Evolutionary conservation across 2,888 invertebrate species (phyloP).

Genomic region (Copidosoma aretas): DNA sequence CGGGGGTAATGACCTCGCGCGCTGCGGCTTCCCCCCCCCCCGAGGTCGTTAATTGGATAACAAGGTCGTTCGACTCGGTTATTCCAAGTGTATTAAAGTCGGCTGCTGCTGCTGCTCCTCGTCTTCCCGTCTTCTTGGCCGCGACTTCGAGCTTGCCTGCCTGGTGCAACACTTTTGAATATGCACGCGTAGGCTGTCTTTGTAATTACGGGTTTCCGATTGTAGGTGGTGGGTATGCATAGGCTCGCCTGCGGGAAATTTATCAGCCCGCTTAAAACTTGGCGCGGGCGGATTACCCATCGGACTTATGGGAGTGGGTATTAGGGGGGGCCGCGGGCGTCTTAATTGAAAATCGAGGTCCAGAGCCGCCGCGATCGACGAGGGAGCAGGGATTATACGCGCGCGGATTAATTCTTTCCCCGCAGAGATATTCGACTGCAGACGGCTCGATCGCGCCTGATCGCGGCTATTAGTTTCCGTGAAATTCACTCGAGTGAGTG

Average conservation of each 20-base stretch:
- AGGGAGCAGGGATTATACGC: not conserved
- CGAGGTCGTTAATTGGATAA: conserved; percentile 47
- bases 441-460: not conserved
- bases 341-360: conserved; percentile 32
- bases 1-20: conserved; percentile 36
- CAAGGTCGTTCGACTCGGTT: conserved; percentile 40
- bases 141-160: too few species aligned
- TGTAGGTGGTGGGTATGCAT: too few species aligned
- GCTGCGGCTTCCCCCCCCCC: conserved; percentile 35
- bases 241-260: conserved; percentile 29
- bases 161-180: not conserved
- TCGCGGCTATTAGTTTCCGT: too few species aligned
- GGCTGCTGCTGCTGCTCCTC: conserved; percentile 10
- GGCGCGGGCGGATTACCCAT: conserved; percentile 25
- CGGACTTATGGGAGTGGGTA: not conserved
- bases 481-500: too few species aligned
- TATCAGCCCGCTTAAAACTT: conserved; percentile 29
- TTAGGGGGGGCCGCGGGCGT: not conserved
- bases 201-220: conserved; percentile 34
- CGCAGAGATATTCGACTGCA: not conserved
- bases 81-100: conserved; percentile 38
- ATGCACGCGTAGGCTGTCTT: conserved; percentile 12
- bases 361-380: not conserved
- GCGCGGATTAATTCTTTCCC: conserved; percentile 5
- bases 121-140: not conserved